phyloP scores from a whole-genome alignment of 2,113 vertebrate genomes.

The Brachionichthys hirsutus region DNA sequence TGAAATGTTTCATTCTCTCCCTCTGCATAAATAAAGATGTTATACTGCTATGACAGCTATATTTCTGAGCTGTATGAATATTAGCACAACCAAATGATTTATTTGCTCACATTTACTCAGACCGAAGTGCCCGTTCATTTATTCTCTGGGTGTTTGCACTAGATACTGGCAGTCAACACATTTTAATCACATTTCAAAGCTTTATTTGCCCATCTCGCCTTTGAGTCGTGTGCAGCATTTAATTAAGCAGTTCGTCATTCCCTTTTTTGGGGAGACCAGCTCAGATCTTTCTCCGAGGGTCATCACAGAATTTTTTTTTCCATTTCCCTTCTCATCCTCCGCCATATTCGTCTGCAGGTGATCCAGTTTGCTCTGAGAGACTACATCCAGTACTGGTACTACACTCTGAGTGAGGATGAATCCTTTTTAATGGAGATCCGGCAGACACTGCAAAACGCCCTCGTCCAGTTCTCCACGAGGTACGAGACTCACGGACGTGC shows the following conservation, averaged over 20 bases:
- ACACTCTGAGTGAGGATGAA: slow-evolving; percentile 96
- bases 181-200: background rate
- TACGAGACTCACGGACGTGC: slow-evolving; percentile 52
- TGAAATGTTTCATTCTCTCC: background rate
- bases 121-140: background rate
- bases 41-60: slow-evolving; percentile 2
- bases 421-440: slow-evolving; percentile 97
- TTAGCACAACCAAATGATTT: background rate
- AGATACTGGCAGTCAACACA: background rate
- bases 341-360: slow-evolving; percentile 77
- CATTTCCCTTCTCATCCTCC: background rate
- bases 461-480: slow-evolving; percentile 96
- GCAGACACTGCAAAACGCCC: slow-evolving; percentile 93
- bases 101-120: background rate
- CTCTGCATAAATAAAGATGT: background rate
- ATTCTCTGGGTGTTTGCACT: background rate
- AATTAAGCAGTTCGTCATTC: background rate
- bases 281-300: background rate
- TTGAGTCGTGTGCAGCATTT: background rate
- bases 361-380: slow-evolving; percentile 98
- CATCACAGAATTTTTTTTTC: background rate
- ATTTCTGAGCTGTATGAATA: background rate
- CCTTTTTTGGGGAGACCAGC: background rate
- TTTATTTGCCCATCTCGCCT: background rate
- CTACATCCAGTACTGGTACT: slow-evolving; percentile 99